Evolutionary conservation across 92 coral and sea anemone species (phyloP).

Genomic region (Epizoanthus illoricatus): DNA sequence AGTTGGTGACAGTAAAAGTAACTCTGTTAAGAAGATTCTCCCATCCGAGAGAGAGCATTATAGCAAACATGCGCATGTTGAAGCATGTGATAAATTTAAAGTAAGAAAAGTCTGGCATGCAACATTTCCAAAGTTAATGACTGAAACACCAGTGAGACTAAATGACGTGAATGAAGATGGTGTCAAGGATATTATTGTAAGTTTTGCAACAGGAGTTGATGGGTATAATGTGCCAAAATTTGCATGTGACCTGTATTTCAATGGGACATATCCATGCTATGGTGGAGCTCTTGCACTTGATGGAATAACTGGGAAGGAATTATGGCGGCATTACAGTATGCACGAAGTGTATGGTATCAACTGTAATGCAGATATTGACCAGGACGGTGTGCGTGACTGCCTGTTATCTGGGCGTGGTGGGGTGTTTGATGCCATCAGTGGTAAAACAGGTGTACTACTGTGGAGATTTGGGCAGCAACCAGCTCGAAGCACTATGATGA

Average conservation of each 20-base stretch:
- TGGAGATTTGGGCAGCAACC: constrained; percentile 90
- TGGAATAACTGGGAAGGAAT: constrained; percentile 82
- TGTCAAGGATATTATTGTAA: constrained; percentile 79
- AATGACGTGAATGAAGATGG: constrained; percentile 95
- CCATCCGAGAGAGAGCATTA: constrained; percentile 16
- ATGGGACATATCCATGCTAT: constrained; percentile 93
- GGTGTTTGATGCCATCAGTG: constrained; percentile 86
- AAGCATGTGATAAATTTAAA: constrained; percentile 63
- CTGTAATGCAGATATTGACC: constrained; percentile 91
- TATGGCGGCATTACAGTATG: constrained; percentile 96
- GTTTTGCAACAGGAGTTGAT: constrained; percentile 97
- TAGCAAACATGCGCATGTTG: constrained; percentile 49
- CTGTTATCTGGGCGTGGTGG: constrained; percentile 91
- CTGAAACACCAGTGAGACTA: constrained; percentile 92
- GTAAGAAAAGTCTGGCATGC: constrained; percentile 77
- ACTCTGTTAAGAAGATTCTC: constrained; percentile 55
- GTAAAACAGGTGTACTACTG: constrained; percentile 67
- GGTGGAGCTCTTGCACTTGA: constrained; percentile 91
- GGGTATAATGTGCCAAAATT: constrained; percentile 75
- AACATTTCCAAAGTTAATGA: constrained; percentile 86
- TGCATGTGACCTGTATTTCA: constrained; percentile 89
- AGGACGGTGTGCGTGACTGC: constrained; percentile 90
- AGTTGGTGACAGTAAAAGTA: constrained; percentile 31
- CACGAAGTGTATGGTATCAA: constrained; percentile 93
- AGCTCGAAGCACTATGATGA: constrained; percentile 79